Conservation (phyloP, 2,888 invertebrate species). For the Sarcophaga variegata region DNA sequence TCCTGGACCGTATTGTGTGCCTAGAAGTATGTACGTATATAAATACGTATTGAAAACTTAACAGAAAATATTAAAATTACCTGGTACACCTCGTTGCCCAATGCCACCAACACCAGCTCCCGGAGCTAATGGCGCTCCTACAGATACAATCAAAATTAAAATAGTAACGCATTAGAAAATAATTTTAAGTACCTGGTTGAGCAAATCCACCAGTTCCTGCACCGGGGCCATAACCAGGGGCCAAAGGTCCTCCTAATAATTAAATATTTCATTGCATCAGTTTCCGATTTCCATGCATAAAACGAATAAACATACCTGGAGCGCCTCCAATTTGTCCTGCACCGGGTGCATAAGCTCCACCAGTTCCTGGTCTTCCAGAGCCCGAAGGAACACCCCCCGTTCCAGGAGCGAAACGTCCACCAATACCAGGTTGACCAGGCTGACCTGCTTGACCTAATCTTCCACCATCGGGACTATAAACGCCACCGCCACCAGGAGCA, state of each 20-base stretch:
- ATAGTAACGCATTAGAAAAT: not conserved
- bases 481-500: not conserved
- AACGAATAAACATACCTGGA: not conserved
- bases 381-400: not conserved
- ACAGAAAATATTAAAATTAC: not conserved
- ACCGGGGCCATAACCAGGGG: not conserved
- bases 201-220: not conserved
- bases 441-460: not conserved
- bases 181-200: not conserved
- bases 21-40: not conserved
- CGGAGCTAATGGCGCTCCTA: constrained; percentile 9
- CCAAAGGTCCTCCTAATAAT: not conserved
- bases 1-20: not conserved
- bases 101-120: constrained; percentile 17
- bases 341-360: not conserved
- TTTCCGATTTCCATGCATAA: not conserved
- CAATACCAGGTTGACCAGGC: not conserved
- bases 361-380: not conserved
- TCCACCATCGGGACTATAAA: not conserved
- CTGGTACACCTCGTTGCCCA: constrained; percentile 33
- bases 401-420: not conserved
- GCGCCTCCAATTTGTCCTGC: constrained; percentile 6
- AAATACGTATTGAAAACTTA: too few relatives aligned
- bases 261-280: too few relatives aligned
- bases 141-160: not conserved